These are phyloP conservation scores for Narcine bancroftii DNA, from an alignment of 2,113 vertebrate genomes.

Conservation along the genomic window DNA sequence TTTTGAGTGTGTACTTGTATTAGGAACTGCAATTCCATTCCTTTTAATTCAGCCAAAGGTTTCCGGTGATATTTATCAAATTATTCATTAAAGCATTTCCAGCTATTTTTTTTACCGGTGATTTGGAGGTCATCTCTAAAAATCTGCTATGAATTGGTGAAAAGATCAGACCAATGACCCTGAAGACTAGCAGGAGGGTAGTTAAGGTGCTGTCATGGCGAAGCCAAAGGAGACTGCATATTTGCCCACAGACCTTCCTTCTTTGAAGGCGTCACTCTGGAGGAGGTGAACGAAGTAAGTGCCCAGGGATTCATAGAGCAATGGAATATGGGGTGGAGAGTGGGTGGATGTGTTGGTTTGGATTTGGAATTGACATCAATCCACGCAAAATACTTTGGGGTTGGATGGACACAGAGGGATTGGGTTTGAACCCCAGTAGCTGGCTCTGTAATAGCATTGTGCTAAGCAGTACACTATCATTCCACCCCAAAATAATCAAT, in stretches of 20 bases:
- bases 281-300: not conserved
- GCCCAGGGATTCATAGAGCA: too few relatives aligned
- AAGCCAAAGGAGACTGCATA: not conserved
- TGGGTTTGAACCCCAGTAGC: too few relatives aligned
- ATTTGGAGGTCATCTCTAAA: not conserved
- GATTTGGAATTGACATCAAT: too few relatives aligned
- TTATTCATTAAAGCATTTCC: not conserved
- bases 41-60: not conserved
- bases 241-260: not conserved
- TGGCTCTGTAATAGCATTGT: too few relatives aligned
- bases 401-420: not conserved
- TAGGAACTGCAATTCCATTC: not conserved
- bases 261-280: not conserved
- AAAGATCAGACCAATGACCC: not conserved
- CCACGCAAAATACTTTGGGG: too few relatives aligned
- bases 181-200: not conserved
- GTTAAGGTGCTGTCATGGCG: not conserved
- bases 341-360: not conserved
- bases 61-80: not conserved
- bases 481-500: too few relatives aligned
- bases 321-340: too few relatives aligned
- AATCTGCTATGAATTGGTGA: not conserved
- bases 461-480: too few relatives aligned
- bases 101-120: too few relatives aligned
- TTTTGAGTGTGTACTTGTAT: not conserved